Conservation (phyloP, 2,113 vertebrate genomes). For the Scomber colias region DNA sequence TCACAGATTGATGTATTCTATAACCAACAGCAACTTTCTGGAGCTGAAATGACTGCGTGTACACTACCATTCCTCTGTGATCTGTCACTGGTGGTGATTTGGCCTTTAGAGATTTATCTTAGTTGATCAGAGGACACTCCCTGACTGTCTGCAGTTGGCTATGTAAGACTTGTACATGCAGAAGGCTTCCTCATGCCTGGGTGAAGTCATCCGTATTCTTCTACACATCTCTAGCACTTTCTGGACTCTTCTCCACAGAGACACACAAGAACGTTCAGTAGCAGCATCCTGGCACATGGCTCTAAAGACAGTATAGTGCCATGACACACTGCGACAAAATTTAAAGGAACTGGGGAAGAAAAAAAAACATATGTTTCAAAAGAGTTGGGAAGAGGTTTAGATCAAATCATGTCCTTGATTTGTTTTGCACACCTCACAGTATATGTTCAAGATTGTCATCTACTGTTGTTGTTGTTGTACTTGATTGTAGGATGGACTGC, state of each 20-base stretch:
- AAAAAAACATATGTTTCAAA: conserved; percentile 15
- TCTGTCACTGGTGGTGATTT: conserved; percentile 28
- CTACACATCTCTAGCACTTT: conserved; percentile 55
- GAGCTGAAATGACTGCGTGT: conserved; percentile 23
- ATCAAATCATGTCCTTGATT: conserved; percentile 44
- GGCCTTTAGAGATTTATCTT: conserved; percentile 29
- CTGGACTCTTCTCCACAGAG: conserved; percentile 51
- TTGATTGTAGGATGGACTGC: conserved; percentile 54
- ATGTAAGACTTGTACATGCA: conserved; percentile 28
- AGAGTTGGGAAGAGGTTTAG: conserved; percentile 15
- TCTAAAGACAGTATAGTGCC: conserved; percentile 34
- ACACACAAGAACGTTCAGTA: conserved; percentile 49
- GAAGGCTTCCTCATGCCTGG: conserved; percentile 35
- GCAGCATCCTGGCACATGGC: conserved; percentile 27
- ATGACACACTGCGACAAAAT: conserved; percentile 8
- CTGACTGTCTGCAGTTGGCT: conserved; percentile 34
- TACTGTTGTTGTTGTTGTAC: conserved; percentile 21
- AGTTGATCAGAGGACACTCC: conserved; percentile 10
- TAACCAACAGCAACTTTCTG: conserved; percentile 24
- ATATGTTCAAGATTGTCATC: conserved; percentile 57
- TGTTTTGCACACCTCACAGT: conserved; percentile 60
- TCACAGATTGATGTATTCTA: not conserved
- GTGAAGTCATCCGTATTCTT: conserved; percentile 34
- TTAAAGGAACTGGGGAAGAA: conserved; percentile 14
- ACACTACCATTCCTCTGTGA: conserved; percentile 29